Base-by-base conservation (phyloP, 2,797 vertebrate genomes). In the Ambastaia sidthimunki region DNA sequence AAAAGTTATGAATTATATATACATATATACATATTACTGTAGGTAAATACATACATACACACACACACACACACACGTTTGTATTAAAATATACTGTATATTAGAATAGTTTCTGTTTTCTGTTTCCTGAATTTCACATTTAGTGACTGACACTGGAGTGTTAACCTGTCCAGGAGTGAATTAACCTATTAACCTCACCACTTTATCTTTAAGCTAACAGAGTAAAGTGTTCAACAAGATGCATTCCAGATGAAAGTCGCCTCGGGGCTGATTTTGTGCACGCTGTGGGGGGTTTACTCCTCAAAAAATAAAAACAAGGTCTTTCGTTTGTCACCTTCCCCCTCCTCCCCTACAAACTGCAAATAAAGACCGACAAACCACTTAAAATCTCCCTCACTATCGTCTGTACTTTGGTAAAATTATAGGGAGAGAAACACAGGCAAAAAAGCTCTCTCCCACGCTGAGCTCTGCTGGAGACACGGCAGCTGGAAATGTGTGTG, bases 361-460 rank as follows among this genome's bases (percentile, higher is more conserved):
- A 60, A 76, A 79, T 65, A 70, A 77, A 79, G 54, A 52, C 67
- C 3, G 62, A 71, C 82, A 79, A 77, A 79, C 74, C 82, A 80
- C 82, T 87, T 80, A 83, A 47, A 76, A 50, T 74, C 44, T 68
- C 10, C 34, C 55, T 80, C 55, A 13, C 44, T 68, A 83, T 83
- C 57, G 48, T 47, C 60, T 44, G 63, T 48, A 59, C 79, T 82
- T 82, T 74, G 44, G 80, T 65, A 21, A 83, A 86, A 86, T 82
- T 82, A 80, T 68, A 82, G 73, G 60, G 80, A 57, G 67, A 69
- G 65, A 69, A 69, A 80, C 82, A 80, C 74, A 80, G 73, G 50
- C 55, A 62, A 76, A 71, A 63, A 60, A 82, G 59, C 80, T 54
- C 34, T 79, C 80, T 52, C 57, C 55, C 85, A 76, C 21, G 70